A percentile compares a stretch with the other conserved stretches of the same genome.
phyloP scores from a whole-genome alignment of 2,113 vertebrate species.

The Sinocyclocheilus anshuiensis region DNA sequence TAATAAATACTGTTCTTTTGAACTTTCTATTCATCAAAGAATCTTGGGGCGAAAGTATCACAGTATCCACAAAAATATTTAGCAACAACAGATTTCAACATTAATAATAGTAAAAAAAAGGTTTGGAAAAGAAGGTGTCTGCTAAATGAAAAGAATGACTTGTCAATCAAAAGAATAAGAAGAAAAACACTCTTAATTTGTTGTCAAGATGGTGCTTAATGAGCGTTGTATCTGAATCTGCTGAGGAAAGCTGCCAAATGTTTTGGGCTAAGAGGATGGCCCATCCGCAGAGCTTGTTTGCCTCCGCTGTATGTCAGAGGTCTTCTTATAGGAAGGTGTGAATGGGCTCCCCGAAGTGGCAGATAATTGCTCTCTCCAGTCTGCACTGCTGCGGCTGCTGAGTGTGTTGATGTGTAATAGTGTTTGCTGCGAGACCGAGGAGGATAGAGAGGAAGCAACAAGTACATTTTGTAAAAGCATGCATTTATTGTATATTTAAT shows the following conservation, averaged over 20 bases:
- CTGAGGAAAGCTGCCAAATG: background rate
- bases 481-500: background rate
- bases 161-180: background rate
- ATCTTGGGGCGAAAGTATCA: background rate
- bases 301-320: slow-evolving; percentile 22
- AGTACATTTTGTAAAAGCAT: background rate
- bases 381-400: slow-evolving; percentile 13
- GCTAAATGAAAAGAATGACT: background rate
- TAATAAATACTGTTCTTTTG: background rate
- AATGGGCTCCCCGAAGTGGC: slow-evolving; percentile 45
- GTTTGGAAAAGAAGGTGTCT: background rate
- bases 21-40: background rate
- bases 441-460: background rate
- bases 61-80: background rate
- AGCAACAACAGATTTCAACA: background rate
- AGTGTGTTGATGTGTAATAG: slow-evolving; percentile 15
- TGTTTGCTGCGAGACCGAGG: background rate
- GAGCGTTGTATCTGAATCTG: background rate
- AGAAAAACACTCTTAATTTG: background rate
- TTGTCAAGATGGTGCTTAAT: background rate
- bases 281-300: slow-evolving; percentile 18
- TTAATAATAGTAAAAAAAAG: background rate
- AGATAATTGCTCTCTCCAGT: slow-evolving; percentile 43
- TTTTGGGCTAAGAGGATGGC: background rate
- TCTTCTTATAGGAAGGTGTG: slow-evolving; percentile 40